Percentiles rank a stretch among this genome's conserved stretches.
Evolutionary conservation across 2,113 vertebrate genomes (phyloP).

Genomic region (Urocynchramus pylzowi): DNA sequence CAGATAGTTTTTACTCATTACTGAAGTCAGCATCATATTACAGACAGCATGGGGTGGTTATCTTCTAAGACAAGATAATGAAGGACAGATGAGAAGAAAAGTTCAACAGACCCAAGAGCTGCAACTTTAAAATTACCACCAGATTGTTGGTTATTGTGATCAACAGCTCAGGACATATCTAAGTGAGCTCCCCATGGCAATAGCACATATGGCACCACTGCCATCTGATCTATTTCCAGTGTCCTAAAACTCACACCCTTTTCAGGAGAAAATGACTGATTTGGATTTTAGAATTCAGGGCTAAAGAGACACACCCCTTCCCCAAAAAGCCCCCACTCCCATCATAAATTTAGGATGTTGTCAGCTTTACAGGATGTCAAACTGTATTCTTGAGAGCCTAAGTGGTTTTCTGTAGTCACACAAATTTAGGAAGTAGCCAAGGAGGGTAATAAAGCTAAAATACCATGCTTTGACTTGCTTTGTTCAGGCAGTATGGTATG

Average conservation of each 20-base stretch:
- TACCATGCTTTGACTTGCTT: background rate
- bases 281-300: background rate
- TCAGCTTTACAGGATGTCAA: background rate
- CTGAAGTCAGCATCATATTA: background rate
- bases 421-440: background rate
- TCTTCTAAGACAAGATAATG: background rate
- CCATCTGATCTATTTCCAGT: background rate
- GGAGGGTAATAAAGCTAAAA: background rate
- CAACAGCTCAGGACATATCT: background rate
- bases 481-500: background rate
- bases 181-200: background rate
- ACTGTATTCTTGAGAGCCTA: background rate
- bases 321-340: background rate
- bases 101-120: background rate
- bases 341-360: background rate
- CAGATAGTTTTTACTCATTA: background rate
- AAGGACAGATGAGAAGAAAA: background rate
- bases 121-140: background rate
- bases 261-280: background rate
- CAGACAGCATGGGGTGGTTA: background rate
- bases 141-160: background rate
- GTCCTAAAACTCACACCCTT: background rate
- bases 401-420: background rate
- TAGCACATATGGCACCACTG: background rate
- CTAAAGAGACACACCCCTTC: rapidly evolving